These are phyloP conservation scores for Colletes collaris DNA, from an alignment of 2,888 invertebrate genomes.

Conservation along the genomic window DNA sequence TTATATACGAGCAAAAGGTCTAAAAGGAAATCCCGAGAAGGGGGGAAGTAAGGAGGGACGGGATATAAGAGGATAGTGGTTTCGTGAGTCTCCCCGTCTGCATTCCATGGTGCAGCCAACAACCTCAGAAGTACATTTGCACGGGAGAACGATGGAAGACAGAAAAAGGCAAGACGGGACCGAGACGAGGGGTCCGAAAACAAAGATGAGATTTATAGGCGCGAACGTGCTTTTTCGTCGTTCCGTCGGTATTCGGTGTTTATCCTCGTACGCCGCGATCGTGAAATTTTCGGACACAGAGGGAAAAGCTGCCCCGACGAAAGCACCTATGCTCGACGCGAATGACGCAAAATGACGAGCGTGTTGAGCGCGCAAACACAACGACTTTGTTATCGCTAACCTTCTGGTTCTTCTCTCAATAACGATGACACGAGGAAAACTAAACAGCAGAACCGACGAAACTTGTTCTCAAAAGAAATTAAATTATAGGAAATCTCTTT, in stretches of 20 bases:
- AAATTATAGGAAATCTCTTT: too few relatives aligned
- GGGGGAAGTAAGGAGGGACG: conserved; percentile 55
- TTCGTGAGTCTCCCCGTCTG: conserved; percentile 73
- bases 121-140: conserved; percentile 73
- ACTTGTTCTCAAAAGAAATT: too few relatives aligned
- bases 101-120: conserved; percentile 76
- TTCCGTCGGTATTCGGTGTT: conserved; percentile 1
- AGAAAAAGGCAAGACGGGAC: conserved; percentile 31
- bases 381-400: background rate
- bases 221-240: conserved; percentile 8
- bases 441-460: too few relatives aligned
- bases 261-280: background rate
- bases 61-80: conserved; percentile 64
- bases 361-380: background rate
- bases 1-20: conserved; percentile 24
- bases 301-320: background rate
- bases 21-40: conserved; percentile 28
- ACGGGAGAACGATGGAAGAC: conserved; percentile 43
- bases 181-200: conserved; percentile 8
- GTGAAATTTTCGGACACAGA: background rate
- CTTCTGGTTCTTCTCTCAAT: background rate
- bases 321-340: background rate
- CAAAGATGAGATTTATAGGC: conserved; percentile 29
- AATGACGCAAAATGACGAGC: background rate
- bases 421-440: background rate